Conservation (phyloP, 2,113 vertebrate genomes). For the Amphilophus citrinellus region DNA sequence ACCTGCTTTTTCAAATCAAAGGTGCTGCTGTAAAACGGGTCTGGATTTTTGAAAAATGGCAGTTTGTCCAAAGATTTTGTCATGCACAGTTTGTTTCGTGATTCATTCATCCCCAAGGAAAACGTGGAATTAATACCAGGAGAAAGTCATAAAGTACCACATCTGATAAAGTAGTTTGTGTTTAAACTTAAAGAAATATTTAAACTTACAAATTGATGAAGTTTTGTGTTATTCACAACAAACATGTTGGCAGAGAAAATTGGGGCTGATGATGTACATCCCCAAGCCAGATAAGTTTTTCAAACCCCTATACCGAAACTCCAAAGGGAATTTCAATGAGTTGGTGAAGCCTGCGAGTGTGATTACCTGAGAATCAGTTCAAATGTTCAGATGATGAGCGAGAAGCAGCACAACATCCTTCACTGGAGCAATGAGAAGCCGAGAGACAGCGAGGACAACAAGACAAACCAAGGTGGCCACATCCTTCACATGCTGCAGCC, state of each 20-base stretch:
- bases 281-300: too few relatives aligned
- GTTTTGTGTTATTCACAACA: too few relatives aligned
- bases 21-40: background rate
- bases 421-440: slow-evolving; percentile 30
- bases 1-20: background rate
- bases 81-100: background rate
- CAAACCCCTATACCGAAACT: too few relatives aligned
- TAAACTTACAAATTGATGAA: background rate
- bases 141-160: background rate
- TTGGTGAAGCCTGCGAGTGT: slow-evolving; percentile 79
- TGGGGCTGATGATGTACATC: too few relatives aligned
- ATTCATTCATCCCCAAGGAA: background rate
- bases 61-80: background rate
- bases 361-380: slow-evolving; percentile 69
- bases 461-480: background rate
- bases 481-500: background rate
- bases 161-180: background rate
- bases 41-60: background rate
- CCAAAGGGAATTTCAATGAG: slow-evolving; percentile 16
- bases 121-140: background rate
- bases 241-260: too few relatives aligned
- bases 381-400: slow-evolving; percentile 44
- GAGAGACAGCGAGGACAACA: slow-evolving; percentile 1
- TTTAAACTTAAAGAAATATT: background rate
- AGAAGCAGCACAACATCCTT: slow-evolving; percentile 21